phyloP scores from a whole-genome alignment of 2,113 vertebrate genomes.

The Dromiciops gliroides region DNA sequence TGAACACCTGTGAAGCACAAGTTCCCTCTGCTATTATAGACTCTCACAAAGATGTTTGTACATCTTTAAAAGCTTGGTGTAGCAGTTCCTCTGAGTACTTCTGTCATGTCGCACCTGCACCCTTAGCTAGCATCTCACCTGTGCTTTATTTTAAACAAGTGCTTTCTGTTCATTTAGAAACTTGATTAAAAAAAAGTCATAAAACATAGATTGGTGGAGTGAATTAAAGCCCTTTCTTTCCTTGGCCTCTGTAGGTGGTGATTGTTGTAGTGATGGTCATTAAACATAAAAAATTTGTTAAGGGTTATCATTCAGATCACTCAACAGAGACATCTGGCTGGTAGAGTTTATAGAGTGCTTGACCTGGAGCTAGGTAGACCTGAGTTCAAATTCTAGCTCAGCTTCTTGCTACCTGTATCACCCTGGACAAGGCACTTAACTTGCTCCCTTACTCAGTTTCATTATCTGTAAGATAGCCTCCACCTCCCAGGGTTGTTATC shows the following conservation, averaged over 20 bases:
- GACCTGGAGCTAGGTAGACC: no score
- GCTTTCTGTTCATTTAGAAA: background rate
- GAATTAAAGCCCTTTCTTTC: background rate
- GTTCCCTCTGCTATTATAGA: conserved; percentile 5
- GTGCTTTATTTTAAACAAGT: background rate
- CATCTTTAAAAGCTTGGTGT: background rate
- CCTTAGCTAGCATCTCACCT: background rate
- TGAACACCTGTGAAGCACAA: background rate
- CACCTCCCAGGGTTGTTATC: background rate
- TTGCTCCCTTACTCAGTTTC: no score
- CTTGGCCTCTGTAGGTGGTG: background rate
- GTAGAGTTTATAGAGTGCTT: no score
- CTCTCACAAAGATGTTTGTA: background rate
- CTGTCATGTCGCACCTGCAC: background rate
- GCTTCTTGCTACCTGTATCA: no score
- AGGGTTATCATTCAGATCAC: no score
- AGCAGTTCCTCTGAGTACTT: background rate
- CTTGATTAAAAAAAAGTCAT: background rate
- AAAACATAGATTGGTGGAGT: background rate
- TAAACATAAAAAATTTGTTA: background rate
- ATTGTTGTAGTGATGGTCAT: background rate
- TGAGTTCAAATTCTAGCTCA: no score
- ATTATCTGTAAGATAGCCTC: background rate
- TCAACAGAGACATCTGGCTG: no score
- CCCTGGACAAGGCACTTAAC: no score